A percentile compares a stretch with the other conserved stretches of the same genome.
Evolutionary conservation across 2,113 vertebrate species (phyloP).

Genomic region (Oryzias javanicus): DNA sequence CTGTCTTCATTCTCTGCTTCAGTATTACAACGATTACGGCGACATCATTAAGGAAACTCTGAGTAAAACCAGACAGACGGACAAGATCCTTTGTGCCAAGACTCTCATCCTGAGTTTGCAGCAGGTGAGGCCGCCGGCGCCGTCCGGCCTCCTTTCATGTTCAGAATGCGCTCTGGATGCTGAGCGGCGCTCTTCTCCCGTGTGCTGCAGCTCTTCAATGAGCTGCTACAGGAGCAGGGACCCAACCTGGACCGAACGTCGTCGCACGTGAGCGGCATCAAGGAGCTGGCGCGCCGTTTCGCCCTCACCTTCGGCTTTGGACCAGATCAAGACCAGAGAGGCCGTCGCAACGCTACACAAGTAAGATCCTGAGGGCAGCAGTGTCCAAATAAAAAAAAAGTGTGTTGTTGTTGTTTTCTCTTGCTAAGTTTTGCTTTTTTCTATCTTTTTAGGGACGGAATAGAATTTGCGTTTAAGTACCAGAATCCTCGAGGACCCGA

Average conservation of each 20-base stretch:
- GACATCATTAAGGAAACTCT: slow-evolving; percentile 99
- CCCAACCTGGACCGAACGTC: slow-evolving; percentile 96
- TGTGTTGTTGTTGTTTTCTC: background rate
- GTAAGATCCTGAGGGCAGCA: slow-evolving; percentile 72
- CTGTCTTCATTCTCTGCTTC: slow-evolving; percentile 15
- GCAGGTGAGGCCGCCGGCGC: slow-evolving; percentile 84
- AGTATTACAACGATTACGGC: slow-evolving; percentile 99
- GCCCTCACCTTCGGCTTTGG: slow-evolving; percentile 97
- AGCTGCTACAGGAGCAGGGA: slow-evolving; percentile 96
- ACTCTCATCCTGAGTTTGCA: slow-evolving; percentile 99
- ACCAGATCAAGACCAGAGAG: slow-evolving; percentile 98
- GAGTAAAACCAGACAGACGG: slow-evolving; percentile 97
- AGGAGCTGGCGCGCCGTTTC: slow-evolving; percentile 94
- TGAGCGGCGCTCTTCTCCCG: background rate
- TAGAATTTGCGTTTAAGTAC: slow-evolving; percentile 98
- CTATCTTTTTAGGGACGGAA: slow-evolving; percentile 85
- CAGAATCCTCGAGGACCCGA: slow-evolving; percentile 95
- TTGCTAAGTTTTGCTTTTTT: background rate
- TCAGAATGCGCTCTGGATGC: too few species aligned
- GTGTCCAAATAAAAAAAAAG: background rate
- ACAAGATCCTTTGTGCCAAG: slow-evolving; percentile 99
- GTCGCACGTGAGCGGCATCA: slow-evolving; percentile 96
- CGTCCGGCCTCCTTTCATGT: background rate
- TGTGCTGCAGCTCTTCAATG: slow-evolving; percentile 89
- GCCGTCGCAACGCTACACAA: slow-evolving; percentile 98